Conservation (phyloP, 1,140 invertebrate species). For the Probaryconus sp. region DNA sequence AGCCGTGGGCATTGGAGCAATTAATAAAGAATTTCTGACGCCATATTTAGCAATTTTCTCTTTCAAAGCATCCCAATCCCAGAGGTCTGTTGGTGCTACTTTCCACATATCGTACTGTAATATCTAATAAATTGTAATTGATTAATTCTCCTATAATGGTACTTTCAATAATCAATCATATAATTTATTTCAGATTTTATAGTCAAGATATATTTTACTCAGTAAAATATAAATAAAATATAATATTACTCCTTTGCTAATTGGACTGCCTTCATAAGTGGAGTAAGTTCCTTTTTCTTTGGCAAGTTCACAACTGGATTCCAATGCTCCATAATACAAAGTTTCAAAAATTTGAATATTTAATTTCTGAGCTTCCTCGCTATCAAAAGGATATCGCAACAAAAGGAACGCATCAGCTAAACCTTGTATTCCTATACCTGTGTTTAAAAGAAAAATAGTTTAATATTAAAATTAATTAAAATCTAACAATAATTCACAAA, state of each 20-base stretch:
- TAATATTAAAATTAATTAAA: conserved; percentile 6
- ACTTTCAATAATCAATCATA: too few relatives aligned
- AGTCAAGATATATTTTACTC: background rate
- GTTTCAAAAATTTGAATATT: conserved; percentile 97
- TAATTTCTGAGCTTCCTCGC: conserved; percentile 88
- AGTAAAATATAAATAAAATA: too few relatives aligned
- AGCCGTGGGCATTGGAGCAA: conserved; percentile 99
- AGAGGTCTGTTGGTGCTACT: conserved; percentile 90
- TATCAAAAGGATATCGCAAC: conserved; percentile 96
- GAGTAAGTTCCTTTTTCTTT: conserved; percentile 92
- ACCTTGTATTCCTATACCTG: conserved; percentile 94
- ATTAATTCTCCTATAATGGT: too few relatives aligned
- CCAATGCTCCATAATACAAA: conserved; percentile 97
- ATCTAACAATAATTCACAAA: background rate
- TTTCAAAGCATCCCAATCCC: conserved; percentile 94
- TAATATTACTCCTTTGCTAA: conserved; percentile 89
- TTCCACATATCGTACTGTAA: conserved; percentile 99
- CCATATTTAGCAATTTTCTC: conserved; percentile 93
- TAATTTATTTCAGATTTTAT: too few relatives aligned
- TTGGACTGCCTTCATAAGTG: conserved; percentile 93
- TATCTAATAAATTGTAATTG: conserved; percentile 79
- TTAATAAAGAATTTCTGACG: conserved; percentile 94
- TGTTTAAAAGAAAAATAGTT: conserved; percentile 18
- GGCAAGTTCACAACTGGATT: conserved; percentile 97
- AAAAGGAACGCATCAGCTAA: conserved; percentile 97